Base-by-base conservation (phyloP, 2,113 vertebrate genomes). In the Prochilodus magdalenae region DNA sequence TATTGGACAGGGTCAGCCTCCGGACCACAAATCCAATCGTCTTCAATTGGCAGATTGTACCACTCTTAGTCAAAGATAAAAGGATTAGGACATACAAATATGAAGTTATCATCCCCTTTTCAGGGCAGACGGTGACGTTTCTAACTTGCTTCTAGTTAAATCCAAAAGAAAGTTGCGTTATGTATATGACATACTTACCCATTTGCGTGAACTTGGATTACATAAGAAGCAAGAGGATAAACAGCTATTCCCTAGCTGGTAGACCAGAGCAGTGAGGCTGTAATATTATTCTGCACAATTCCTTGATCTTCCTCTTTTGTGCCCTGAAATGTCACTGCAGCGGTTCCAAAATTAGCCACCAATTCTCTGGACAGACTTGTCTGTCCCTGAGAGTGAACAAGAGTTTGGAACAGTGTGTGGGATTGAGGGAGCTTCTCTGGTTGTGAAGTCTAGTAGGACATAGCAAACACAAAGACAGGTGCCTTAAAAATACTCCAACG, bases 381-480 rank as follows among this genome's bases (percentile, higher is more conserved):
- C 20, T 24, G 26, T 88, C 87, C 86, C 89, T 87, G 88, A 88
- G 89, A 66, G 79, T 55, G 83, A 63, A 53, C 36, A 10, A 86
- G 77, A 55, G 55, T 13, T 26, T 29, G 71, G 40, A 87, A 82
- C 78, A 83, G 73, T 71, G 5, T 44, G 33, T 20, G 10, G 53
- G 55, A 53, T 59, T 67, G 13, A 16, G 24, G 6, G 4, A 60
- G 40, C 59, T 13, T 74, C 51, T 33, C 72, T 14, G 20, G 7
- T 14, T n/a, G 16, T 55, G 16, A 22, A 36, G 13, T 75, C 5
- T 4, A 11, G 40, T 44, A 11, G 40, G 5, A 44, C 11, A 10
- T 10, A 40, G 30, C 4, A 74, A 65, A 36, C n/a, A 27, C 40
- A 22, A 62, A 22, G 59, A 5, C 62, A 65, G 16, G 3, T 3